These are phyloP conservation scores for Xestobium rufovillosum DNA, from an alignment of 2,888 invertebrate genomes.

Conservation along the genomic window DNA sequence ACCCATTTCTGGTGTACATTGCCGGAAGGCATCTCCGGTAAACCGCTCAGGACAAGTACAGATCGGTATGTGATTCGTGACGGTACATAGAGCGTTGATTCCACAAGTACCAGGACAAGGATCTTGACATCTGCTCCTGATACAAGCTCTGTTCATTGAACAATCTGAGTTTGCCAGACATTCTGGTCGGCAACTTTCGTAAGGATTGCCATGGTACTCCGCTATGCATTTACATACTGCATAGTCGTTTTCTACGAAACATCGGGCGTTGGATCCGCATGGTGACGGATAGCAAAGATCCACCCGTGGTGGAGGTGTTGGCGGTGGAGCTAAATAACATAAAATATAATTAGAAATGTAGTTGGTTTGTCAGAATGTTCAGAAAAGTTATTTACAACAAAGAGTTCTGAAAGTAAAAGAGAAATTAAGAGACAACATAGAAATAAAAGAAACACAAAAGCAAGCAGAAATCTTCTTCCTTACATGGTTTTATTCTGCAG, in stretches of 20 bases:
- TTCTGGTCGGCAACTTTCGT: constrained; percentile 72
- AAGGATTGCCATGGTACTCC: constrained; percentile 68
- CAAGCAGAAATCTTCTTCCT: constrained; percentile 36
- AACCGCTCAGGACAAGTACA: constrained; percentile 51
- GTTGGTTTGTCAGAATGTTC: not conserved
- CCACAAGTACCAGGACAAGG: constrained; percentile 81
- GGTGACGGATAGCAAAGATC: constrained; percentile 78
- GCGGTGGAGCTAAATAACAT: constrained; percentile 39
- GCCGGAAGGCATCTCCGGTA: constrained; percentile 49
- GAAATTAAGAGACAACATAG: not conserved
- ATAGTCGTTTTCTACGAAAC: constrained; percentile 59
- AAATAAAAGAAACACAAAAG: not conserved
- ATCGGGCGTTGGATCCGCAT: constrained; percentile 73
- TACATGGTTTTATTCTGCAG: constrained; percentile 52
- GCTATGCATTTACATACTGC: constrained; percentile 69
- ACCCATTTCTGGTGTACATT: constrained; percentile 41
- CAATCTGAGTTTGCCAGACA: constrained; percentile 83
- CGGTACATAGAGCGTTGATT: constrained; percentile 69
- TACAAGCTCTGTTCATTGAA: constrained; percentile 71
- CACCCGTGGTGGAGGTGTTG: constrained; percentile 39
- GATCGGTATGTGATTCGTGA: constrained; percentile 59
- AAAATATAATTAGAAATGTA: constrained; percentile 8
- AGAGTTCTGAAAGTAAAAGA: not conserved
- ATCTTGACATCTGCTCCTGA: constrained; percentile 75
- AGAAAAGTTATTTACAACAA: not conserved